Percentiles rank a stretch among this genome's conserved stretches.
phyloP scores from a whole-genome alignment of 1,140 invertebrate genomes.

The Eumeta japonica region DNA sequence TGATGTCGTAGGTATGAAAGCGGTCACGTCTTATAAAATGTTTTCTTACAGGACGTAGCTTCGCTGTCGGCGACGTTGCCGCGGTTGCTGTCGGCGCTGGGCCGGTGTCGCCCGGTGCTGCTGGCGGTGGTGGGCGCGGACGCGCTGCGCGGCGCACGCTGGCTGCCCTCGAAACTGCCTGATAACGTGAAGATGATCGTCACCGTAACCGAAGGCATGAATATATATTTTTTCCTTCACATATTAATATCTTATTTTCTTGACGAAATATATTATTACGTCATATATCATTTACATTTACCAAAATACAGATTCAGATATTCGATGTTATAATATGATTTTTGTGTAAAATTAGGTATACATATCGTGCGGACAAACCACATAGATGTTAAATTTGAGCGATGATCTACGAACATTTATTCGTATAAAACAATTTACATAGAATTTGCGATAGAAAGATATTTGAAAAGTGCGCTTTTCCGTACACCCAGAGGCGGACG shows the following conservation, averaged over 20 bases:
- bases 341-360: too few relatives aligned
- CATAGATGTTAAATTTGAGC: too few relatives aligned
- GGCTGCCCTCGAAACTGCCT: conserved; percentile 69
- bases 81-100: conserved; percentile 55
- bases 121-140: conserved; percentile 74
- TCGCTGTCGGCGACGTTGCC: conserved; percentile 56
- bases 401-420: too few relatives aligned
- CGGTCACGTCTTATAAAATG: background rate
- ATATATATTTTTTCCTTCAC: background rate
- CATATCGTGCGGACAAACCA: too few relatives aligned
- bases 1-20: too few relatives aligned
- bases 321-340: too few relatives aligned
- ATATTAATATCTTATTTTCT: conserved; percentile 1
- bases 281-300: too few relatives aligned
- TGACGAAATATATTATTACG: too few relatives aligned
- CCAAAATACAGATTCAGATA: too few relatives aligned
- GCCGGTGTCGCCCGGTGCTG: conserved; percentile 60
- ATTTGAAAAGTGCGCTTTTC: too few relatives aligned
- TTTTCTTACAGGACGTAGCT: conserved; percentile 48
- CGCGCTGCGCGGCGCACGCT: conserved; percentile 57
- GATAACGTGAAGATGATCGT: conserved; percentile 71
- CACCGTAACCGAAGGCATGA: conserved; percentile 63
- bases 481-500: conserved; percentile 44
- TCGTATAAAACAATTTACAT: too few relatives aligned
- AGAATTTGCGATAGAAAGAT: too few relatives aligned